phyloP scores from a whole-genome alignment of 2,113 vertebrate species.

The Corythornis madagascariensis region DNA sequence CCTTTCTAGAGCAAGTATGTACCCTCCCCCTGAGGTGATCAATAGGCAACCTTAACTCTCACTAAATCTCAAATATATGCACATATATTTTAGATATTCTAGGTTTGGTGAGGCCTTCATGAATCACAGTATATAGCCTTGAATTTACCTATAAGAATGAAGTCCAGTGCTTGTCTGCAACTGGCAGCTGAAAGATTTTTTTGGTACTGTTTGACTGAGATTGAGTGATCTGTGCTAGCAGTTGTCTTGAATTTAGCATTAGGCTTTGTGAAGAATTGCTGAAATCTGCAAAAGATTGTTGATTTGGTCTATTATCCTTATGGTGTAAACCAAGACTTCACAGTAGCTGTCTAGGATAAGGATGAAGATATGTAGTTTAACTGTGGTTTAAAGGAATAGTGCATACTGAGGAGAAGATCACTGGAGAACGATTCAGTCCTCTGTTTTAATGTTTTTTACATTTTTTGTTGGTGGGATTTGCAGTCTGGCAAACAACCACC shows the following conservation, averaged over 20 bases:
- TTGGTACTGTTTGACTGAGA: neutral
- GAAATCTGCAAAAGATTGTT: neutral
- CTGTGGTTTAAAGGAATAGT: neutral
- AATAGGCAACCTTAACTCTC: neutral
- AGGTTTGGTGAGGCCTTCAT: neutral
- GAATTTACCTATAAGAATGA: neutral
- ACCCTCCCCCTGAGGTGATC: neutral
- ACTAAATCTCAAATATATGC: neutral
- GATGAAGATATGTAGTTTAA: neutral
- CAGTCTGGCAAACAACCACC: conserved; percentile 30
- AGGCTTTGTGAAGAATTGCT: neutral
- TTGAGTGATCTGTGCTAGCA: neutral
- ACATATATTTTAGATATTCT: neutral
- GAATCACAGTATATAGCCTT: neutral
- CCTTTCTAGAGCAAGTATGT: neutral
- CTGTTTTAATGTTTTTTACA: neutral
- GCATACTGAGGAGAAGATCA: neutral
- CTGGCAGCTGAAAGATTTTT: neutral
- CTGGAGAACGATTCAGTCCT: neutral
- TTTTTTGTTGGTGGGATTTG: conserved; percentile 29
- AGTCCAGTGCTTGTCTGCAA: neutral
- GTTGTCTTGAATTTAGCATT: neutral
- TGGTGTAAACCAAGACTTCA: neutral
- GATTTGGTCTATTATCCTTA: neutral
- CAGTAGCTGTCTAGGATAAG: neutral